phyloP scores from a whole-genome alignment of 2,797 vertebrate genomes.

The Poeciliopsis paucimaculata region DNA sequence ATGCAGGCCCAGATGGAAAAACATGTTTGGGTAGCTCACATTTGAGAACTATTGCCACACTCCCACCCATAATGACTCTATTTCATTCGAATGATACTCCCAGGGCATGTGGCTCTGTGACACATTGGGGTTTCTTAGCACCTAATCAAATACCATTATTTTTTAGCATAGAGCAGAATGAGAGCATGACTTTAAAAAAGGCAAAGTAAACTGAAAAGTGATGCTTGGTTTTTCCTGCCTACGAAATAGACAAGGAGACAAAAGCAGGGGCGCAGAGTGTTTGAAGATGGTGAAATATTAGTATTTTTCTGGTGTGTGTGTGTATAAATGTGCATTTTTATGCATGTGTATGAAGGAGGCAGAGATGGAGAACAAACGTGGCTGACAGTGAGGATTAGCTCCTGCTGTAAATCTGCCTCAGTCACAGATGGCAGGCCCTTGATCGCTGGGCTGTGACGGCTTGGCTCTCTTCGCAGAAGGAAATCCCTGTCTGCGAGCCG shows the following conservation, averaged over 20 bases:
- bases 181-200: constrained; percentile 69
- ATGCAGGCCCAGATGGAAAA: constrained; percentile 17
- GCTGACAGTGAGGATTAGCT: constrained; percentile 82
- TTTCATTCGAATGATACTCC: constrained; percentile 75
- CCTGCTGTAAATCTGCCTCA: constrained; percentile 81
- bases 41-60: constrained; percentile 60
- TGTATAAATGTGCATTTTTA: constrained; percentile 17
- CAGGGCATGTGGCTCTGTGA: constrained; percentile 77
- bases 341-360: constrained; percentile 57
- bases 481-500: constrained; percentile 81
- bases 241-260: constrained; percentile 3
- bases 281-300: constrained; percentile 46
- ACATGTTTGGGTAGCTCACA: constrained; percentile 35
- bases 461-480: constrained; percentile 79
- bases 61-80: constrained; percentile 71
- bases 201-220: constrained; percentile 55
- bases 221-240: constrained; percentile 35
- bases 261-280: constrained; percentile 17
- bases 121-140: constrained; percentile 80
- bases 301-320: constrained; percentile 36
- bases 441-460: constrained; percentile 82
- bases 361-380: constrained; percentile 72
- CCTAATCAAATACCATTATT: constrained; percentile 77
- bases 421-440: constrained; percentile 82
- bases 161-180: constrained; percentile 72